These are phyloP conservation scores for Apodemia hepburni DNA, from an alignment of 2,888 invertebrate species.

Conservation along the genomic window DNA sequence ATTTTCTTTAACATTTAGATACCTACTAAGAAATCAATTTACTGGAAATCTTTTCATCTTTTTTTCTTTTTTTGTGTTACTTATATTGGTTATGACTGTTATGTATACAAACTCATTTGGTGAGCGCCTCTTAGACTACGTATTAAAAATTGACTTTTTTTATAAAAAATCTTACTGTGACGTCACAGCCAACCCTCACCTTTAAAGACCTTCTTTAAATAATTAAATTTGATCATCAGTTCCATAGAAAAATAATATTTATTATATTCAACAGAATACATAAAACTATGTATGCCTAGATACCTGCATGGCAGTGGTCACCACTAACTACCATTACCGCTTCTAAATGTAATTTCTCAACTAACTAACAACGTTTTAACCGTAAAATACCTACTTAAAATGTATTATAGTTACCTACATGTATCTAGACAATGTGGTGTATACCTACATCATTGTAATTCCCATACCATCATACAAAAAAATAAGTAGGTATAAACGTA, in stretches of 20 bases:
- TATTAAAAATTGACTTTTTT: conserved; percentile 3
- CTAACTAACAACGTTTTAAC: neutral
- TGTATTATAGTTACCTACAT: neutral
- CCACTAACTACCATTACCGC: neutral
- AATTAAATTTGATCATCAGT: neutral
- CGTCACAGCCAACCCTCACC: neutral
- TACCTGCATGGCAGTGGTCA: neutral
- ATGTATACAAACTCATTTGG: neutral
- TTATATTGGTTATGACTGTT: neutral
- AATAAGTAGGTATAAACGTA: neutral
- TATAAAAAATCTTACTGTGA: neutral
- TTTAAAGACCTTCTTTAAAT: neutral
- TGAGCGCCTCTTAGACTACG: neutral
- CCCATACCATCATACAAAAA: conserved; percentile 5
- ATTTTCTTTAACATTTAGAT: neutral
- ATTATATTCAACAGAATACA: neutral
- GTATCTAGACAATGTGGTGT: neutral
- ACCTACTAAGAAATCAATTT: neutral
- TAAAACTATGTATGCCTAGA: neutral
- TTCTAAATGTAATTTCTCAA: neutral
- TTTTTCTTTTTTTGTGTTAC: neutral
- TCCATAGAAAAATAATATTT: neutral
- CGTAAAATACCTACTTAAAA: neutral
- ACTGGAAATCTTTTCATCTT: neutral
- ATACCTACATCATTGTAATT: neutral